Base-by-base conservation (phyloP, 30 jellyfish, hydroid and myxozoan genomes). In the Morbakka virulenta region DNA sequence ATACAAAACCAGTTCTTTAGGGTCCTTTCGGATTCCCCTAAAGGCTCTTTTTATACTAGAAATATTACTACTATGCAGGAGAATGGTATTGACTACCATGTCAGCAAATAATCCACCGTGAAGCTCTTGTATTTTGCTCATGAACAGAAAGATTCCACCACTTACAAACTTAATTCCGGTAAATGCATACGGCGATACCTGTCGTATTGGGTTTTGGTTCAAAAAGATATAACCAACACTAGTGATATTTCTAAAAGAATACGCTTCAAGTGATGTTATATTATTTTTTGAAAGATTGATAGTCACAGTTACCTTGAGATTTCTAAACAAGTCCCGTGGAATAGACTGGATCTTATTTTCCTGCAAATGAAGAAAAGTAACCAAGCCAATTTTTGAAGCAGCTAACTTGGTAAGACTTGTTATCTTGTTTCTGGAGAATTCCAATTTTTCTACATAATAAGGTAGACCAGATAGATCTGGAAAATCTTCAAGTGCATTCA, bases 131-230 rank as follows among this genome's bases (percentile, higher is more conserved):
- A 82, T 26, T 2, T 20, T 61, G 81, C 72, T 82, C 32, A 34
- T 70, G 0, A 69, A 75, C 23, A 82, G 33, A 23, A 28, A 36
- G 24, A 82, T 47, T 53, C 29, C 69, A 0, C 22, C 2, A 17
- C 64, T 41, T 41, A 41, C 50, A 4, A 6, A 13, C 30, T 53
- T 32, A 17, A 82, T 0, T 23, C 71, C 71, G 2, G 20, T 28
- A 41, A 82, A 70, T 21, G 94, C 76, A 0, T 34, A 12, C 21
- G 72, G 63, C 11, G 86, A 70, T 28, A 82, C 22, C 3, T 53
- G 6, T 2, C 29, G 61, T 1, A 82, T 70, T 2, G 14, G 14
- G 53, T 82, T 82, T 62, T 71, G 9, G 17, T 9, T 6, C 57
- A 41, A 17, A 17, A 6, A 9, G 17, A 41, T 9, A 17, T 41